Evolutionary conservation across 2,888 invertebrate genomes (phyloP).

Genomic region (Sinodicranocentrus sp.): DNA sequence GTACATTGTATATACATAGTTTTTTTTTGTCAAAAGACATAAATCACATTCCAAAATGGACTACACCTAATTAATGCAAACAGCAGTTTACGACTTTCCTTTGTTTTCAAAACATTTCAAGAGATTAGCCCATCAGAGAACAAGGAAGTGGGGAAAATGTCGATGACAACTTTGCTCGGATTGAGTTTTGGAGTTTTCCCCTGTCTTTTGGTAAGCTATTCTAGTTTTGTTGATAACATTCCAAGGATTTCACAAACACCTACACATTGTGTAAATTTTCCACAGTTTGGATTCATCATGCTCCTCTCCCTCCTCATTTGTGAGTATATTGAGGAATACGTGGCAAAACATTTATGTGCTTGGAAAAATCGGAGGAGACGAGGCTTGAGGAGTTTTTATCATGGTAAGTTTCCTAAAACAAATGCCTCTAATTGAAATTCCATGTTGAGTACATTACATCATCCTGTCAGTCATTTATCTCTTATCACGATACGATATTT

Average conservation of each 20-base stretch:
- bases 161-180: slow-evolving; percentile 53
- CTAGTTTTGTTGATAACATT: neutral
- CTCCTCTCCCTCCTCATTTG: slow-evolving; percentile 58
- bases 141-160: slow-evolving; percentile 30
- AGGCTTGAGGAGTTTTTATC: slow-evolving; percentile 44
- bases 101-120: neutral
- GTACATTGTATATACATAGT: neutral
- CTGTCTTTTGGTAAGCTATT: slow-evolving; percentile 53
- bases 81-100: neutral
- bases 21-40: neutral
- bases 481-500: too few relatives aligned
- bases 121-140: neutral
- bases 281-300: slow-evolving; percentile 63
- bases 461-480: too few relatives aligned
- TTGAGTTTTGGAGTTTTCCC: slow-evolving; percentile 62
- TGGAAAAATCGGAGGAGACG: slow-evolving; percentile 60
- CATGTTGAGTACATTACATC: too few relatives aligned
- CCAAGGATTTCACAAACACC: neutral
- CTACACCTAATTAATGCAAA: neutral
- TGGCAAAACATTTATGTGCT: slow-evolving; percentile 58
- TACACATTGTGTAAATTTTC: neutral
- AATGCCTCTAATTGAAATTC: neutral
- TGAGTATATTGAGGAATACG: slow-evolving; percentile 63
- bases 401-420: slow-evolving; percentile 8
- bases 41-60: neutral